Conservation (phyloP, 2,113 vertebrate species). For the Catharus fuscescens region DNA sequence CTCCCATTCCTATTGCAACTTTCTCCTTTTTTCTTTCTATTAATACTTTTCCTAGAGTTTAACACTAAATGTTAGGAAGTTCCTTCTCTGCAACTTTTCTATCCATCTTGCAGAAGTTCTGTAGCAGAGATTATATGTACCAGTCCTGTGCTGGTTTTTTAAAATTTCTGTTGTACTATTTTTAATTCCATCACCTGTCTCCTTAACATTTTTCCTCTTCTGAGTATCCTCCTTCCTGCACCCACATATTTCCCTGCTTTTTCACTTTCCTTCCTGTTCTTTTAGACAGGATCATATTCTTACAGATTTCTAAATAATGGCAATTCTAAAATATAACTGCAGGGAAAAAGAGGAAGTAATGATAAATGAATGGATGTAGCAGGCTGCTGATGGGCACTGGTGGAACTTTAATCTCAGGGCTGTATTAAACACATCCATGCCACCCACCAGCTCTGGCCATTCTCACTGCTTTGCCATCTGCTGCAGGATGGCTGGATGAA, state of each 20-base stretch:
- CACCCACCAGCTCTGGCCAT: conserved; percentile 34
- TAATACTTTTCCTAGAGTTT: not conserved
- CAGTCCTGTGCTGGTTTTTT: not conserved
- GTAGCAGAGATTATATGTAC: not conserved
- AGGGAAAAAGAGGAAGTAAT: not conserved
- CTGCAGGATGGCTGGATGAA: conserved; percentile 11
- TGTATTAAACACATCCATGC: not conserved
- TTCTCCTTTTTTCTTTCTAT: not conserved
- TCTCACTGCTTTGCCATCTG: conserved; percentile 58
- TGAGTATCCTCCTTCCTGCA: not conserved
- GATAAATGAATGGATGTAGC: conserved; percentile 1
- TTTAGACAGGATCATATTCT: not conserved
- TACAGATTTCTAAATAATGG: not conserved
- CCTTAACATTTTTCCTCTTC: not conserved
- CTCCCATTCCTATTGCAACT: not conserved
- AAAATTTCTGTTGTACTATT: not conserved
- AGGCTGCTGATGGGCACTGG: conserved; percentile 37
- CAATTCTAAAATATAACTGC: not conserved
- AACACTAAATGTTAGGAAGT: not conserved
- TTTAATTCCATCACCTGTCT: not conserved
- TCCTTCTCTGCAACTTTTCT: not conserved
- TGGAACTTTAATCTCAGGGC: conserved; percentile 33
- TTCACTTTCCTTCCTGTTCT: not conserved
- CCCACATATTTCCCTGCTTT: not conserved
- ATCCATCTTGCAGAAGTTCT: not conserved